A percentile compares a stretch with the other conserved stretches of the same genome.
Evolutionary conservation across 2,797 vertebrate genomes (phyloP).

Genomic region (Enoplosus armatus): DNA sequence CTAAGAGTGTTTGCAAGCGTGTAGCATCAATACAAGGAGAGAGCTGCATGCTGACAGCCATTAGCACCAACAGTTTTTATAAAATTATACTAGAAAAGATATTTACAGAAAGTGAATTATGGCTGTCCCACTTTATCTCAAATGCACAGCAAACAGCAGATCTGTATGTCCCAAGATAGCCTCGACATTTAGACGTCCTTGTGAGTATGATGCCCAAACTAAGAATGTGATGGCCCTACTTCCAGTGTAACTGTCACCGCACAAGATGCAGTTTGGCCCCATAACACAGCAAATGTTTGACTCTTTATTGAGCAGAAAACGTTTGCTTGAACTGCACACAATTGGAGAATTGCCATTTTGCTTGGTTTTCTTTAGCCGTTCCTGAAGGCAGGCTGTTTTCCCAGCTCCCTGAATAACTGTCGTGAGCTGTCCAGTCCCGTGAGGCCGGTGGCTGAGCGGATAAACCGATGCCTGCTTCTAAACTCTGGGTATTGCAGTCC

Average conservation of each 20-base stretch:
- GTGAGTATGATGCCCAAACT: conserved; percentile 35
- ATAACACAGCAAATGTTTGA: conserved; percentile 12
- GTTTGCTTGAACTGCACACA: conserved; percentile 40
- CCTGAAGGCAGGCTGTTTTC: conserved; percentile 53
- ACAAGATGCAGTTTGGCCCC: neutral
- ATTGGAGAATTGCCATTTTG: conserved; percentile 57
- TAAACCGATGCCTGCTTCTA: conserved; percentile 67
- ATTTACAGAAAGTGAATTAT: conserved; percentile 54
- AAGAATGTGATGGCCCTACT: conserved; percentile 28
- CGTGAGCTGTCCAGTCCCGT: conserved; percentile 71
- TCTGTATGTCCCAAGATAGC: conserved; percentile 27
- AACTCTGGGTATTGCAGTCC: conserved; percentile 74
- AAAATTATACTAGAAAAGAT: conserved; percentile 37
- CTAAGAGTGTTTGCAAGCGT: conserved; percentile 55
- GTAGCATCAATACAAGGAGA: conserved; percentile 29
- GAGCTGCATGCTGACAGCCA: conserved; percentile 32
- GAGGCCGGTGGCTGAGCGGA: conserved; percentile 70
- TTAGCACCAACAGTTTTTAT: conserved; percentile 46
- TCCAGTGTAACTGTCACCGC: conserved; percentile 4
- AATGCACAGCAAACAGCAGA: conserved; percentile 43
- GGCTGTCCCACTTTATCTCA: conserved; percentile 38
- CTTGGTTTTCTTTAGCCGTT: conserved; percentile 61
- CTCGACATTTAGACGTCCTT: conserved; percentile 56
- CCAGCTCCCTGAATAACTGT: conserved; percentile 66
- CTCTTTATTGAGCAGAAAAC: conserved; percentile 34